Percentiles rank a stretch among this genome's conserved stretches.
Conservation (phyloP, 2,113 vertebrate species). For the Vicugna pacos region DNA sequence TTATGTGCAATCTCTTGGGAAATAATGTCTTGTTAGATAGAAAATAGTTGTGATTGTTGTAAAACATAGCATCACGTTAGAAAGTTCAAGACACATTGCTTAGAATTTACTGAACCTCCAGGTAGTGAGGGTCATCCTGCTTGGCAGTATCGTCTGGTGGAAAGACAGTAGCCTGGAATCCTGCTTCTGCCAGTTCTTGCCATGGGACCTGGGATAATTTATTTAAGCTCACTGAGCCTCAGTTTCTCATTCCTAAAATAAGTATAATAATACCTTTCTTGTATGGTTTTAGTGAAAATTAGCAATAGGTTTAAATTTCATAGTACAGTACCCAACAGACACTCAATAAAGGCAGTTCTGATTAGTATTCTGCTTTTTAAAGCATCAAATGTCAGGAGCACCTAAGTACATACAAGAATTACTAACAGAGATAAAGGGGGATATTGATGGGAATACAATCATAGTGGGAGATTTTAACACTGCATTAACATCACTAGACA, state of each 20-base stretch:
- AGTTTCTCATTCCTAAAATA: not conserved
- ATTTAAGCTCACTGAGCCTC: not conserved
- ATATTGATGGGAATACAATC: too few relatives aligned
- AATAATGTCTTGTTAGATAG: conserved; percentile 64
- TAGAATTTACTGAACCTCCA: conserved; percentile 14
- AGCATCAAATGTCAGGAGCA: not conserved
- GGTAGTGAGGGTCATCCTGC: conserved; percentile 32
- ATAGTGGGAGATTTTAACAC: too few relatives aligned
- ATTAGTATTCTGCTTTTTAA: not conserved
- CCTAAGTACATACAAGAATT: too few relatives aligned
- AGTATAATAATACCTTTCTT: not conserved
- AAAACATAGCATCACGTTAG: not conserved
- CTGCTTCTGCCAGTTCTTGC: not conserved
- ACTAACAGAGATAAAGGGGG: too few relatives aligned
- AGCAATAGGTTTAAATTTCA: not conserved
- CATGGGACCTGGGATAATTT: not conserved
- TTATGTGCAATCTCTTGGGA: conserved; percentile 59
- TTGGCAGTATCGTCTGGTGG: not conserved
- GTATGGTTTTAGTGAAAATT: not conserved
- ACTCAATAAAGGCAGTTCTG: not conserved
- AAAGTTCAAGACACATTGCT: conserved; percentile 57
- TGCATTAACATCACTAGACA: too few relatives aligned
- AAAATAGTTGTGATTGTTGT: conserved; percentile 64
- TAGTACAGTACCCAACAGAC: not conserved
- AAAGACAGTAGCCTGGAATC: not conserved